Evolutionary conservation across 1,140 invertebrate genomes (phyloP).

Genomic region (Euwallacea similis): DNA sequence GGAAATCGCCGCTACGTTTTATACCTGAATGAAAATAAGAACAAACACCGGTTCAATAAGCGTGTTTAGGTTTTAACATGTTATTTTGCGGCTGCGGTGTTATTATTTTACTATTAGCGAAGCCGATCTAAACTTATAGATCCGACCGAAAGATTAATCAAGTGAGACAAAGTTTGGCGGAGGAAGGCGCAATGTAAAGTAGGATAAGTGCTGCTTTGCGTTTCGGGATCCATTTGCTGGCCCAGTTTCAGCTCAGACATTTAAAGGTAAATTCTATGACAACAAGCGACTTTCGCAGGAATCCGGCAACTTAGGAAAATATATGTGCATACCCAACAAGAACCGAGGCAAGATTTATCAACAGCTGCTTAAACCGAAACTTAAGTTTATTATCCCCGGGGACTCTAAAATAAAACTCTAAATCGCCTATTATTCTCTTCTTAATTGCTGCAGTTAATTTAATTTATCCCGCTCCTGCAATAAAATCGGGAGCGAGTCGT

Average conservation of each 20-base stretch:
- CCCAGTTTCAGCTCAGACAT: not conserved
- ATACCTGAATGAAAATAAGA: slow-evolving; percentile 42
- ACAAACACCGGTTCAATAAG: slow-evolving; percentile 32
- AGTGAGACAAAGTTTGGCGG: not conserved
- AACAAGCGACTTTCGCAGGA: not conserved
- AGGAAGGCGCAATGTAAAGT: not conserved
- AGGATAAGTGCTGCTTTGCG: not conserved
- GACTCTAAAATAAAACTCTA: slow-evolving; percentile 46
- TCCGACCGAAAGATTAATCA: slow-evolving; percentile 14
- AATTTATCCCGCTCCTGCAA: slow-evolving; percentile 54
- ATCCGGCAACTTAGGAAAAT: slow-evolving; percentile 2
- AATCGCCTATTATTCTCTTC: slow-evolving; percentile 53
- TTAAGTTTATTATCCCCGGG: slow-evolving; percentile 39
- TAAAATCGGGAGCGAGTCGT: slow-evolving; percentile 49
- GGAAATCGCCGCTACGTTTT: slow-evolving; percentile 40
- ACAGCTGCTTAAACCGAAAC: slow-evolving; percentile 36
- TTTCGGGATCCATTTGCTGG: not conserved
- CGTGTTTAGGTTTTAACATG: slow-evolving; percentile 28
- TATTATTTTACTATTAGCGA: slow-evolving; percentile 39
- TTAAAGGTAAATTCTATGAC: not conserved
- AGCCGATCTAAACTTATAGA: slow-evolving; percentile 3
- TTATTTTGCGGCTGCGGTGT: slow-evolving; percentile 22
- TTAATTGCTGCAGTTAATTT: slow-evolving; percentile 56
- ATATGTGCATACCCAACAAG: slow-evolving; percentile 8
- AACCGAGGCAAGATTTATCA: slow-evolving; percentile 25